Conservation (phyloP, 2,797 vertebrate species). For the Sebastes minor region DNA sequence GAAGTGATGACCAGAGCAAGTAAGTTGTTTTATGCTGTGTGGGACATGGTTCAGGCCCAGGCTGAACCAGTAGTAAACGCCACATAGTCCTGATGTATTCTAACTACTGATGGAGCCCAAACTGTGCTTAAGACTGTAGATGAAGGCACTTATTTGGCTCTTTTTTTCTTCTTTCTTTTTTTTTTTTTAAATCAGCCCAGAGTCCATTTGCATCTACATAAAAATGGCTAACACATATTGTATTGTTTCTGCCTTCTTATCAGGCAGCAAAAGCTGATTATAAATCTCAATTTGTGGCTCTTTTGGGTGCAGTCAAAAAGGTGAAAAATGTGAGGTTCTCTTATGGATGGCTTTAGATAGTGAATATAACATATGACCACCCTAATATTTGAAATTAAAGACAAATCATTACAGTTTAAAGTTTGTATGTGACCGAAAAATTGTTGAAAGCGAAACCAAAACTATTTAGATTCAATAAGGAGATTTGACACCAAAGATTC, state of each 20-base stretch:
- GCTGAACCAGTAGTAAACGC: background rate
- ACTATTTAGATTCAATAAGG: background rate
- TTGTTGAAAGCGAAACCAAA: background rate
- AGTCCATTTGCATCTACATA: background rate
- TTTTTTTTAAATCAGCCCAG: background rate
- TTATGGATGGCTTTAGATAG: too few species aligned
- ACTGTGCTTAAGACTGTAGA: background rate
- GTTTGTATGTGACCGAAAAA: background rate
- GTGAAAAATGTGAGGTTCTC: background rate
- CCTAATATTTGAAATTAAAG: background rate
- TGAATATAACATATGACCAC: background rate
- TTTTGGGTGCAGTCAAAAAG: background rate
- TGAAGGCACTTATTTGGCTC: background rate
- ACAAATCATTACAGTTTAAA: background rate
- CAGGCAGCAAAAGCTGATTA: background rate
- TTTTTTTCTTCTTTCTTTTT: background rate
- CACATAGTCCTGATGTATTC: background rate
- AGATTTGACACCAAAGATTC: background rate
- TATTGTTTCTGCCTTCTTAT: background rate
- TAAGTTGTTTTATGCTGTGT: background rate
- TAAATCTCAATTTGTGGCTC: background rate
- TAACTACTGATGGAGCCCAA: background rate
- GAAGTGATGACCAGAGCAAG: background rate
- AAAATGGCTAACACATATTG: background rate
- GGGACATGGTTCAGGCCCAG: background rate